Evolutionary conservation across 2,113 vertebrate genomes (phyloP).

Genomic region (Myiozetetes cayanensis): DNA sequence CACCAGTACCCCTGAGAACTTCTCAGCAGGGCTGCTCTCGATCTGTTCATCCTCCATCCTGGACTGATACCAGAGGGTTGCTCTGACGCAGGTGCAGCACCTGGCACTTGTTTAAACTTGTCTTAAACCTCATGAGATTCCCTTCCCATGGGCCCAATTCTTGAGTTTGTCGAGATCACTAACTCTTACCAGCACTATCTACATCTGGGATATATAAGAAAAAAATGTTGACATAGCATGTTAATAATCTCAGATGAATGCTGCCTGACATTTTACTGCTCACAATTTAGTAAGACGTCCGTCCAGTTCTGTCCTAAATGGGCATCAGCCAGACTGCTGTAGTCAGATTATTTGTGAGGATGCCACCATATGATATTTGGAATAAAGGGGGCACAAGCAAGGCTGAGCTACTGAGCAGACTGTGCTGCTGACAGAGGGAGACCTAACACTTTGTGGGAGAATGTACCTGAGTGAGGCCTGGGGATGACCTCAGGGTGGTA

Average conservation of each 20-base stretch:
- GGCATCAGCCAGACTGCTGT: neutral
- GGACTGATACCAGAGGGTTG: neutral
- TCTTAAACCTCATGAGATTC: neutral
- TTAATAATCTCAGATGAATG: neutral
- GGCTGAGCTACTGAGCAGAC: neutral
- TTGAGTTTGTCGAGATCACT: neutral
- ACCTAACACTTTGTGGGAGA: neutral
- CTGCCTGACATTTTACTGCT: neutral
- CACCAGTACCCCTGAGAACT: too few species aligned
- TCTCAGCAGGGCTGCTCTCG: neutral
- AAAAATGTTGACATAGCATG: neutral
- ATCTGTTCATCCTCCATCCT: neutral
- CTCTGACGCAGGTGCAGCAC: neutral
- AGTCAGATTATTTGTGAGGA: neutral
- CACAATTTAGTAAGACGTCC: neutral
- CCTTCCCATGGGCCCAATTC: neutral
- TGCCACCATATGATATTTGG: fast-evolving
- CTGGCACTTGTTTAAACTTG: fast-evolving
- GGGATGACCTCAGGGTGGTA: neutral
- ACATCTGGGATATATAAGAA: neutral
- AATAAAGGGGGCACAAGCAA: neutral
- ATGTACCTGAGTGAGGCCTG: neutral
- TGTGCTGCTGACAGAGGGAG: neutral
- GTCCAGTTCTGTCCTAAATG: neutral
- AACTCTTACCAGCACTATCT: neutral